phyloP scores from a whole-genome alignment of 1,140 invertebrate species.

The Microplitis demolitor region DNA sequence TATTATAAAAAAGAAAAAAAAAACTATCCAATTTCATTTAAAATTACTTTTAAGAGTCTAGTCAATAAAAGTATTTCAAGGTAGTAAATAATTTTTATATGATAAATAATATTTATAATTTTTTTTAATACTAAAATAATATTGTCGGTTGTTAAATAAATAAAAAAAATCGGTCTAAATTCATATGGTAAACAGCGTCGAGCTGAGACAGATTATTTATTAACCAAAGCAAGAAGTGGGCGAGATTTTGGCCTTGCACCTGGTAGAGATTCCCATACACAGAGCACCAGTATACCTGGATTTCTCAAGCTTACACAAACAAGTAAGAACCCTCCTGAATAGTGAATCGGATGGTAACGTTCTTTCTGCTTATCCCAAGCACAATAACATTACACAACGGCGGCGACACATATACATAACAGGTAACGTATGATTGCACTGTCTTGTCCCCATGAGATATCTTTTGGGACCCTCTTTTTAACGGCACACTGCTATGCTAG shows the following conservation, averaged over 20 bases:
- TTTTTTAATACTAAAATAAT: too few species aligned
- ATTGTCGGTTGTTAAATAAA: background rate
- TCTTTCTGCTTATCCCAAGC: background rate
- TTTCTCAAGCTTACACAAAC: too few species aligned
- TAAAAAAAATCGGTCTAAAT: background rate
- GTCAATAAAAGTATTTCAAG: too few species aligned
- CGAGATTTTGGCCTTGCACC: slow-evolving; percentile 29
- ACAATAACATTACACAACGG: background rate
- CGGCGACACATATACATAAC: background rate
- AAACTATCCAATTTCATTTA: too few species aligned
- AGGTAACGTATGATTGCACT: slow-evolving; percentile 18
- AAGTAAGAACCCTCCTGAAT: background rate
- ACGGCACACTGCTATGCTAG: background rate
- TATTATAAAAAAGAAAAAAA: too few species aligned
- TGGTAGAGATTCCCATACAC: slow-evolving; percentile 44
- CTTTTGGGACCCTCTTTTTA: background rate
- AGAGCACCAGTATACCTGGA: background rate
- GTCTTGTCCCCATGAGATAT: slow-evolving; percentile 8
- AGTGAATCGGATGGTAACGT: background rate
- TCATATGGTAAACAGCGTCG: background rate
- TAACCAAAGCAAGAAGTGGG: background rate
- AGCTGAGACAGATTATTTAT: background rate
- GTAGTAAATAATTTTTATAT: too few species aligned
- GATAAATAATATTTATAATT: too few species aligned
- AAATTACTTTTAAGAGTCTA: too few species aligned